These are phyloP conservation scores for Dolichoris vasculosae DNA, from an alignment of 1,140 invertebrate species.

Conservation along the genomic window DNA sequence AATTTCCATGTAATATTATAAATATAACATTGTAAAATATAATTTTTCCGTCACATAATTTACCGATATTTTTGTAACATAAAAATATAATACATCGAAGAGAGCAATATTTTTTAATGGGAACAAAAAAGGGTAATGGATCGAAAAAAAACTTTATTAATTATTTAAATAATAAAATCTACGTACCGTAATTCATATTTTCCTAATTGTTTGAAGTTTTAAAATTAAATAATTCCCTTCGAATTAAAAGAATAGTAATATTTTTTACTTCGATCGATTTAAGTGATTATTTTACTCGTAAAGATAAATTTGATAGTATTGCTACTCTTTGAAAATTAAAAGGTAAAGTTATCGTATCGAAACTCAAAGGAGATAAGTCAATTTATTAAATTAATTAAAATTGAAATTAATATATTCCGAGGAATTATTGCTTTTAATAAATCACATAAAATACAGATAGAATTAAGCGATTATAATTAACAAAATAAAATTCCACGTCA, in stretches of 20 bases:
- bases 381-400: background rate
- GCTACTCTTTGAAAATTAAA: background rate
- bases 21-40: too few species aligned
- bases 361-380: background rate
- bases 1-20: too few species aligned
- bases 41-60: too few species aligned
- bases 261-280: background rate
- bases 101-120: too few species aligned
- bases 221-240: background rate
- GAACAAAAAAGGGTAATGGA: too few species aligned
- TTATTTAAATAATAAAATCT: background rate
- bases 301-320: background rate
- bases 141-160: too few species aligned
- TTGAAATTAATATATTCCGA: background rate
- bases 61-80: too few species aligned
- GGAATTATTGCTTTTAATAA: background rate
- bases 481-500: too few species aligned
- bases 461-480: background rate
- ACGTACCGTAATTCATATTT: background rate
- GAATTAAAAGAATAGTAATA: background rate
- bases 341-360: background rate
- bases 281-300: slow-evolving; percentile 4
- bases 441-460: background rate
- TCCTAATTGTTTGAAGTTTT: background rate
- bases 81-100: too few species aligned